phyloP scores from a whole-genome alignment of 2,888 invertebrate species.

The Clusia tigrina region DNA sequence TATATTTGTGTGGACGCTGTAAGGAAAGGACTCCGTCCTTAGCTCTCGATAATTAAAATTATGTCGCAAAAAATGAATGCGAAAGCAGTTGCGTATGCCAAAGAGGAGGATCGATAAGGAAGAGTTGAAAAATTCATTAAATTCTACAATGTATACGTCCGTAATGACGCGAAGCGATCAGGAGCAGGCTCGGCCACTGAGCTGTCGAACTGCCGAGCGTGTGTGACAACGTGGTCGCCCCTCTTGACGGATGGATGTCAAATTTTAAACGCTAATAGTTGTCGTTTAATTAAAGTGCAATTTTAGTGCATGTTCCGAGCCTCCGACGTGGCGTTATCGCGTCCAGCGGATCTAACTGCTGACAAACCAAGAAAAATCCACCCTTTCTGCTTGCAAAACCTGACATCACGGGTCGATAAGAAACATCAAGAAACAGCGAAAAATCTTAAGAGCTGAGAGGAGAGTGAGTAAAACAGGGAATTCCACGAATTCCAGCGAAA shows the following conservation, averaged over 20 bases:
- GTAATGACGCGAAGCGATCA: too few species aligned
- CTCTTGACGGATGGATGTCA: conserved; percentile 49
- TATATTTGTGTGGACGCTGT: not conserved
- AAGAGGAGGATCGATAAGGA: too few species aligned
- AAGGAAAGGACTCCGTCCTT: conserved; percentile 2
- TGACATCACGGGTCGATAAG: too few species aligned
- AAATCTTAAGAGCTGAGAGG: too few species aligned
- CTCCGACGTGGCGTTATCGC: not conserved
- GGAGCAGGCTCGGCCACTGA: not conserved
- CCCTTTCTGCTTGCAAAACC: too few species aligned
- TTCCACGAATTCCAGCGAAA: not conserved
- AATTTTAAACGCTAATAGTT: conserved; percentile 54
- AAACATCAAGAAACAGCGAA: too few species aligned
- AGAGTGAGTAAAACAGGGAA: not conserved
- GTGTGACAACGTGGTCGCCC: conserved; percentile 41
- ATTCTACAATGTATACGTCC: too few species aligned
- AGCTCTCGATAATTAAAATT: conserved; percentile 21
- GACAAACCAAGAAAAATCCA: conserved; percentile 10
- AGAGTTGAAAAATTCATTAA: too few species aligned
- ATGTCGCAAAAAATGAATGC: conserved; percentile 15
- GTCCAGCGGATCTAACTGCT: not conserved
- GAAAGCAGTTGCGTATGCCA: not conserved
- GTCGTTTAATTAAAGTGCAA: conserved; percentile 62
- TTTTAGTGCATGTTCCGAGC: conserved; percentile 47
- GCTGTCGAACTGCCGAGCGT: not conserved